Percentiles rank a stretch among this genome's conserved stretches.
These are phyloP conservation scores for Stomatorhinus ivindoensis DNA, from an alignment of 2,113 vertebrate genomes.

Conservation along the genomic window DNA sequence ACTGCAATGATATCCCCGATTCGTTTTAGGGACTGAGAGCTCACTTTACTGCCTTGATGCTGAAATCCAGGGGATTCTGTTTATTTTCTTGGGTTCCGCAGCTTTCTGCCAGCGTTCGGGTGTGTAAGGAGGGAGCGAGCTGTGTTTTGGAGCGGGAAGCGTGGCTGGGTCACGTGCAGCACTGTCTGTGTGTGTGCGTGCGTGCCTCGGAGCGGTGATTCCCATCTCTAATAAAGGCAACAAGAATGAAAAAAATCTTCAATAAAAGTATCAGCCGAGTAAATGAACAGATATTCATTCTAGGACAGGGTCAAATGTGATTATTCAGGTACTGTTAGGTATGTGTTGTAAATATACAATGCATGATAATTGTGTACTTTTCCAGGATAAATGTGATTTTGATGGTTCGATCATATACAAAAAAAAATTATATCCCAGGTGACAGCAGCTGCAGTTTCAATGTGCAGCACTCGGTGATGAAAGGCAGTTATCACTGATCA, in stretches of 20 bases:
- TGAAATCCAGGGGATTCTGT: neutral
- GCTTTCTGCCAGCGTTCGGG: neutral
- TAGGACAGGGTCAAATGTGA: neutral
- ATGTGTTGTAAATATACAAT: too few species aligned
- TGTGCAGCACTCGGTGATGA: neutral
- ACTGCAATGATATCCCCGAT: neutral
- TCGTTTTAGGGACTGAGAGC: neutral
- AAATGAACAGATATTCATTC: neutral
- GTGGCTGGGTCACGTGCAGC: neutral
- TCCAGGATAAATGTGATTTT: neutral
- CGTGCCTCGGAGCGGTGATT: neutral
- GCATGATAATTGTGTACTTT: neutral
- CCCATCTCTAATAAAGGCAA: neutral
- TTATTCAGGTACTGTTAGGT: neutral
- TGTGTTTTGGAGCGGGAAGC: neutral
- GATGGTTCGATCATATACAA: neutral
- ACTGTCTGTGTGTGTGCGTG: neutral
- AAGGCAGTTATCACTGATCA: neutral
- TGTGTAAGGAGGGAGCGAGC: neutral
- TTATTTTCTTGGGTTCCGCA: neutral
- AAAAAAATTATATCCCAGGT: neutral
- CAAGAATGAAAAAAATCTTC: neutral
- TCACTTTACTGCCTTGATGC: neutral
- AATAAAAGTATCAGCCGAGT: neutral
- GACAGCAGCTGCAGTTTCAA: neutral